These are phyloP conservation scores for Microtus obscurus DNA, from an alignment of 2,797 vertebrate genomes.

Conservation along the genomic window DNA sequence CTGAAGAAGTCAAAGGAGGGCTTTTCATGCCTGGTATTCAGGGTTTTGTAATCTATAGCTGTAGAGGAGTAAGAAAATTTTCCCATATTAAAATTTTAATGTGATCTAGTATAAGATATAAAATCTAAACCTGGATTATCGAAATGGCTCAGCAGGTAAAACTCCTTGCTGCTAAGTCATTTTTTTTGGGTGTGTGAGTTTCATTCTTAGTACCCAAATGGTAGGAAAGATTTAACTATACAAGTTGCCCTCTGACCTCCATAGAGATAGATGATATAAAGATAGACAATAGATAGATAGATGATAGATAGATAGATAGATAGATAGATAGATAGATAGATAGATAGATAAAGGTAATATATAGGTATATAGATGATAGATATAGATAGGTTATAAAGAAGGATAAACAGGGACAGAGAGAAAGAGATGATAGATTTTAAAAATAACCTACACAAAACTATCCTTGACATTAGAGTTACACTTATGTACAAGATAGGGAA, in stretches of 20 bases:
- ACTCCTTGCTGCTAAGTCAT: background rate
- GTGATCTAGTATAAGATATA: background rate
- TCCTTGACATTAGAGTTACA: background rate
- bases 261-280: background rate
- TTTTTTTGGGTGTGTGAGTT: background rate
- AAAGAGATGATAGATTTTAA: background rate
- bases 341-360: background rate
- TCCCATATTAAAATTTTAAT: background rate
- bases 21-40: background rate
- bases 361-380: background rate
- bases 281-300: background rate
- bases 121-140: background rate
- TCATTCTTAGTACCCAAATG: background rate
- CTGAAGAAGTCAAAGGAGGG: background rate
- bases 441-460: background rate
- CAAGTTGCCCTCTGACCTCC: background rate
- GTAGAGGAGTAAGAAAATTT: background rate
- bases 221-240: background rate
- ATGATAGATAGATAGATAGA: background rate
- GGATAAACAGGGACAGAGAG: background rate
- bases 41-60: background rate
- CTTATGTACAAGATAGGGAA: background rate
- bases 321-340: background rate
- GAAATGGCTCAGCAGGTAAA: background rate
- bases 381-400: background rate